Conservation (phyloP, 64 coral and sea anemone species). For the Stylophora pistillata region DNA sequence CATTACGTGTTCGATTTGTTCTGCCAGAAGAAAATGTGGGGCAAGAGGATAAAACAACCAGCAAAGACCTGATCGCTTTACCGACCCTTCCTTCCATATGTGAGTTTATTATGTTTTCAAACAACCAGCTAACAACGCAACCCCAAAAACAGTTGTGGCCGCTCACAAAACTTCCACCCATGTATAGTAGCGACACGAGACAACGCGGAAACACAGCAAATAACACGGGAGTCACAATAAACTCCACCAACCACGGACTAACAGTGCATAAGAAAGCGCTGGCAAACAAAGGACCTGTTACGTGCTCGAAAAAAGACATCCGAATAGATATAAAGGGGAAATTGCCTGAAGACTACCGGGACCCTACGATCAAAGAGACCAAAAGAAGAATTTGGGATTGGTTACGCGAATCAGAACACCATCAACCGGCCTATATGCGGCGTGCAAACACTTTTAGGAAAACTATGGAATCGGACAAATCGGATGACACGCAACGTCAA, state of each 20-base stretch:
- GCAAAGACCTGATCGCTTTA: background rate
- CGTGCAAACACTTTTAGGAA: slow-evolving; percentile 4
- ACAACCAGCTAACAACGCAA: background rate
- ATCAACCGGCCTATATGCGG: slow-evolving; percentile 29
- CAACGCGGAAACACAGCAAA: background rate
- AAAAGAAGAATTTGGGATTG: slow-evolving; percentile 64
- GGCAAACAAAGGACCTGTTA: background rate
- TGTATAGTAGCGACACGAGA: background rate
- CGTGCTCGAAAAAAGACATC: slow-evolving; percentile 37
- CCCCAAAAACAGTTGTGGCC: background rate
- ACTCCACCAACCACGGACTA: background rate
- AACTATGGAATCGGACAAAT: background rate
- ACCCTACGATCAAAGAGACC: slow-evolving; percentile 58
- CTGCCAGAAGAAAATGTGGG: background rate
- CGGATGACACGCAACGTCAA: background rate
- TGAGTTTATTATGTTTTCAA: slow-evolving; percentile 39
- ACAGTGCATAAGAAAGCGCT: background rate
- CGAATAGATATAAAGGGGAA: slow-evolving; percentile 59
- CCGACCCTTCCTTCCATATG: slow-evolving; percentile 37
- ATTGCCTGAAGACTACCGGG: slow-evolving; percentile 53
- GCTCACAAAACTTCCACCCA: slow-evolving; percentile 25
- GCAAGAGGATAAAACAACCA: background rate
- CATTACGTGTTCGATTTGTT: background rate
- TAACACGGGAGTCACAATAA: background rate
- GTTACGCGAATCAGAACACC: slow-evolving; percentile 44